These are phyloP conservation scores for Sapayoa aenigma DNA, from an alignment of 2,113 vertebrate genomes.

Conservation along the genomic window DNA sequence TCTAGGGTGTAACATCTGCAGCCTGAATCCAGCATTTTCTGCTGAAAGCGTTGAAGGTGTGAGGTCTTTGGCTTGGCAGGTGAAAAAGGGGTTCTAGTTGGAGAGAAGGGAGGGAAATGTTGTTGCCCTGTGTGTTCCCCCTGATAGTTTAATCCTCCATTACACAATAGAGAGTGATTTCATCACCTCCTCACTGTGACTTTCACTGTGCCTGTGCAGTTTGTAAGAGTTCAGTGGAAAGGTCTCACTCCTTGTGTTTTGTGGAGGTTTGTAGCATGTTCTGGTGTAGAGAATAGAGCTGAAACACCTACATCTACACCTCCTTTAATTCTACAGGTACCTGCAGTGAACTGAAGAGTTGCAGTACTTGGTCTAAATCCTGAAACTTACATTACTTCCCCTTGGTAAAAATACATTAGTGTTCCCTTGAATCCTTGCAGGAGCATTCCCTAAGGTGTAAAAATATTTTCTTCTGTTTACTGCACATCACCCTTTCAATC, in stretches of 20 bases:
- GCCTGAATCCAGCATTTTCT: not conserved
- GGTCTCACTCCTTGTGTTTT: not conserved
- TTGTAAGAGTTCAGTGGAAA: not conserved
- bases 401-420: not conserved
- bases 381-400: not conserved
- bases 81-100: not conserved
- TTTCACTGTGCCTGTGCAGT: not conserved
- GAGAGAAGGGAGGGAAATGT: not conserved
- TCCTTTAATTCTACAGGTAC: fast-evolving
- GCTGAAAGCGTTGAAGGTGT: not conserved
- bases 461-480: not conserved
- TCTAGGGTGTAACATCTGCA: not conserved
- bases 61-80: not conserved
- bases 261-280: not conserved
- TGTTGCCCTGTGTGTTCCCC: not conserved
- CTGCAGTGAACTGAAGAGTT: not conserved
- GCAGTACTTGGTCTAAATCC: not conserved
- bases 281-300: not conserved
- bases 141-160: not conserved
- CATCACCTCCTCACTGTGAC: not conserved
- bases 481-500: not conserved
- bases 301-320: not conserved
- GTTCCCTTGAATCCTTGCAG: not conserved
- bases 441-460: not conserved
- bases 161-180: not conserved